Evolutionary conservation across 2,888 invertebrate genomes (phyloP).

Genomic region (Drosophila nr. fundita): DNA sequence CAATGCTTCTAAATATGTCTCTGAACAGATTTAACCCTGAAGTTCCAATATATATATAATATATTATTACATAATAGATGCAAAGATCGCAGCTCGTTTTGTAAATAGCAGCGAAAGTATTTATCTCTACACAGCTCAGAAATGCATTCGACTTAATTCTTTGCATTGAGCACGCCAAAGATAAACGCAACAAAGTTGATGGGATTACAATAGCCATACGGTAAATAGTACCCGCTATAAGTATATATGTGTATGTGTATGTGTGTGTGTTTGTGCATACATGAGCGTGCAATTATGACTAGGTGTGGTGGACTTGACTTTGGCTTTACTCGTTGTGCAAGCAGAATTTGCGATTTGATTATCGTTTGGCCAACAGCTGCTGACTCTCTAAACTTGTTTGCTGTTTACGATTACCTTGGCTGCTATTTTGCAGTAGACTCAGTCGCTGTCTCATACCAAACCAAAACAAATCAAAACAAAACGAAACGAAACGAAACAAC

Average conservation of each 20-base stretch:
- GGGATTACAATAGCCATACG: not conserved
- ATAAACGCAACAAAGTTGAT: not conserved
- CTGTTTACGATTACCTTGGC: conserved; percentile 64
- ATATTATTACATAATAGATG: not conserved
- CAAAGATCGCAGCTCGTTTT: not conserved
- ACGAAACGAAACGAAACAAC: conserved; percentile 3
- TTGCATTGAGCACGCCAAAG: not conserved
- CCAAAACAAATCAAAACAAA: conserved; percentile 33
- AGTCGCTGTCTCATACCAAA: not conserved
- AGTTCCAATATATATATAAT: not conserved
- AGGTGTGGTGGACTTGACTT: conserved; percentile 36
- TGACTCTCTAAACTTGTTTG: conserved; percentile 23
- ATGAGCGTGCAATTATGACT: not conserved
- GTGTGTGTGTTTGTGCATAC: not conserved
- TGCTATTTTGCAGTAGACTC: not conserved
- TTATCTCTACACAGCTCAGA: not conserved
- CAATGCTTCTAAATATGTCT: not conserved
- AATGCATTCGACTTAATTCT: not conserved
- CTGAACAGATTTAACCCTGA: not conserved
- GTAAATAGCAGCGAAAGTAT: not conserved
- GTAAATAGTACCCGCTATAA: too few species aligned
- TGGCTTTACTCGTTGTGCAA: conserved; percentile 39
- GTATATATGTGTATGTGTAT: not conserved
- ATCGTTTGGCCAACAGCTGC: conserved; percentile 36
- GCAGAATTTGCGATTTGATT: conserved; percentile 49